A percentile compares a stretch with the other conserved stretches of the same genome.
Conservation (phyloP, 2,113 vertebrate species). For the Glareola pratincola region DNA sequence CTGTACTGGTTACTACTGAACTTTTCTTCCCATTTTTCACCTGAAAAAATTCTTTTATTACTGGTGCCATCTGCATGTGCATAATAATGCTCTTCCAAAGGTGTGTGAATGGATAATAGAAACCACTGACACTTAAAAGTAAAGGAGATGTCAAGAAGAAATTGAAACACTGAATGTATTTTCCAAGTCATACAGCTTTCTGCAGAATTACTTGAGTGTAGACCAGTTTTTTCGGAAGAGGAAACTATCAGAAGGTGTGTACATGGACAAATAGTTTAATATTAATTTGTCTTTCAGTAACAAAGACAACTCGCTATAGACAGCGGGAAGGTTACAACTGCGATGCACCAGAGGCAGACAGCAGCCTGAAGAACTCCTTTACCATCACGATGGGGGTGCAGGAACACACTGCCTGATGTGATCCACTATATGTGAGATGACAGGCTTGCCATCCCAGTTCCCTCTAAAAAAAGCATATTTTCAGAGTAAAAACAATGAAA, state of each 20-base stretch:
- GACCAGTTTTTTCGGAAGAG: neutral
- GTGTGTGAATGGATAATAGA: neutral
- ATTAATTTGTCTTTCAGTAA: neutral
- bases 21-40: neutral
- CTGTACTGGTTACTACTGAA: neutral
- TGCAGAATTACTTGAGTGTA: neutral
- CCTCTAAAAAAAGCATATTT: neutral
- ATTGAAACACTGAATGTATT: neutral
- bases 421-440: fast-evolving
- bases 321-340: neutral
- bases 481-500: neutral
- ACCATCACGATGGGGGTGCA: neutral
- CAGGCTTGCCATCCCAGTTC: neutral
- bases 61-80: neutral
- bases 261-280: neutral
- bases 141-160: neutral
- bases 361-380: neutral
- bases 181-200: neutral
- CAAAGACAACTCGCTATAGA: fast-evolving
- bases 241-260: neutral
- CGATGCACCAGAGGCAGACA: neutral
- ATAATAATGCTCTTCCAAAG: neutral
- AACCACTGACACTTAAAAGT: neutral
- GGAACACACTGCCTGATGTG: neutral
- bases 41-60: neutral